Conservation (phyloP, 1,140 invertebrate species). For the Cydia splendana region DNA sequence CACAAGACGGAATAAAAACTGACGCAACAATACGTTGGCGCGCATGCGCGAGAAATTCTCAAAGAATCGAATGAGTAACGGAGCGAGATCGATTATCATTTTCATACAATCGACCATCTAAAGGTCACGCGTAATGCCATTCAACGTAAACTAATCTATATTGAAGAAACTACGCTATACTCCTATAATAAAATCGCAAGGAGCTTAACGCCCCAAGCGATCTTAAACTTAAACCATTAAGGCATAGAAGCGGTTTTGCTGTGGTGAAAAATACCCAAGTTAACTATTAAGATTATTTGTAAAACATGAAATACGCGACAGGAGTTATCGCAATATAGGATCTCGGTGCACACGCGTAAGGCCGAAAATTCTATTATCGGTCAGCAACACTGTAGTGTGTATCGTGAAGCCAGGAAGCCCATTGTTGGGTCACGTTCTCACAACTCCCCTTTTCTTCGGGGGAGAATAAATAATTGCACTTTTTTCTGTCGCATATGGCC, state of each 20-base stretch:
- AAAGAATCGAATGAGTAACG: constrained; percentile 56
- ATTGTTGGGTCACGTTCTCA: constrained; percentile 79
- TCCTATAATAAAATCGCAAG: constrained; percentile 46
- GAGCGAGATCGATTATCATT: constrained; percentile 70
- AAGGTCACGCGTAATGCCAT: constrained; percentile 76
- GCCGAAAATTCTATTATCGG: constrained; percentile 55
- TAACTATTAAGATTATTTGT: constrained; percentile 67
- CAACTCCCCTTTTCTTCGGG: constrained; percentile 77
- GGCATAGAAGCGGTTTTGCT: constrained; percentile 42
- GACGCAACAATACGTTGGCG: constrained; percentile 36
- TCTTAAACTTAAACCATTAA: constrained; percentile 38
- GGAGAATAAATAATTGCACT: constrained; percentile 79
- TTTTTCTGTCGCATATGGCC: constrained; percentile 79
- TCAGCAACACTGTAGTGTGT: constrained; percentile 51
- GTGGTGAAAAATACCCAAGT: constrained; percentile 39
- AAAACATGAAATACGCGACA: constrained; percentile 56
- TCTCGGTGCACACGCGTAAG: constrained; percentile 54
- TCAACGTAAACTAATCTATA: constrained; percentile 65
- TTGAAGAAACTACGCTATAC: constrained; percentile 66
- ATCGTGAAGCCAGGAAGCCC: constrained; percentile 76
- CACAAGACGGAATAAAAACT: constrained; percentile 23
- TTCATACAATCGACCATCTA: constrained; percentile 71
- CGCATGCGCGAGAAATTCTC: constrained; percentile 44
- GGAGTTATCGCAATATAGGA: constrained; percentile 58
- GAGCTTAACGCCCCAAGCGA: constrained; percentile 21